Percentiles rank a stretch among this genome's conserved stretches.
phyloP scores from a whole-genome alignment of 2,888 invertebrate species.

The Ditylenchus weischeri region DNA sequence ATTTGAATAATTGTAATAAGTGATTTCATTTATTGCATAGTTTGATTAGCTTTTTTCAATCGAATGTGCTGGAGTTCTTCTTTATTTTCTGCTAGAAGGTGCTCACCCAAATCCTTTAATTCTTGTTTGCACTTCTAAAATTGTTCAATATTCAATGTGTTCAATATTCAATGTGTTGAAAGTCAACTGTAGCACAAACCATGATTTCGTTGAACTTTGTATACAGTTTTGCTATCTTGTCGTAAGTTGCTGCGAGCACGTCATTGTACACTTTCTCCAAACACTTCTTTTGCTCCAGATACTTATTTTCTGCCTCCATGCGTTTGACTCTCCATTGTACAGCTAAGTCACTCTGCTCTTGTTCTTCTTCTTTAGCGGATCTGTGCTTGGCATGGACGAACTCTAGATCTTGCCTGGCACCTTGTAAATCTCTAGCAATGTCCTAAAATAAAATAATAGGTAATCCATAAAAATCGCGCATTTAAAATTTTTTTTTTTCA shows the following conservation, averaged over 20 bases:
- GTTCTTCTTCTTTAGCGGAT: background rate
- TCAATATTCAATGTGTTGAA: too few species aligned
- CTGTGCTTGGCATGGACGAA: too few species aligned
- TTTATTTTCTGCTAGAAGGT: background rate
- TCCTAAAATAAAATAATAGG: too few species aligned
- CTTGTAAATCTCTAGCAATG: too few species aligned
- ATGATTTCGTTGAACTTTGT: background rate
- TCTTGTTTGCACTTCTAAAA: slow-evolving; percentile 2
- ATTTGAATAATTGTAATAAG: too few species aligned
- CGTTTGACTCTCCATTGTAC: background rate
- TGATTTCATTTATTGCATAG: too few species aligned
- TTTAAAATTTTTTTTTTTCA: too few species aligned
- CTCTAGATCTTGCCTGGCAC: too few species aligned
- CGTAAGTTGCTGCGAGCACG: background rate
- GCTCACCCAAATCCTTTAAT: background rate
- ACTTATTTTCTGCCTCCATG: background rate
- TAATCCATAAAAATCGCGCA: too few species aligned
- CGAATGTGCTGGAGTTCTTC: background rate
- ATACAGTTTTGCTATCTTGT: slow-evolving; percentile 8
- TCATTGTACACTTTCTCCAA: slow-evolving; percentile 9
- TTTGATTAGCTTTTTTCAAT: too few species aligned
- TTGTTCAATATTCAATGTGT: background rate
- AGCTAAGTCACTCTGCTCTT: background rate
- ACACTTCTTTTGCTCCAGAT: background rate
- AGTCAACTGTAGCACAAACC: background rate